Percentiles rank a stretch among this genome's conserved stretches.
Conservation (phyloP, 2,888 invertebrate genomes). For the Orthosia gracilis region DNA sequence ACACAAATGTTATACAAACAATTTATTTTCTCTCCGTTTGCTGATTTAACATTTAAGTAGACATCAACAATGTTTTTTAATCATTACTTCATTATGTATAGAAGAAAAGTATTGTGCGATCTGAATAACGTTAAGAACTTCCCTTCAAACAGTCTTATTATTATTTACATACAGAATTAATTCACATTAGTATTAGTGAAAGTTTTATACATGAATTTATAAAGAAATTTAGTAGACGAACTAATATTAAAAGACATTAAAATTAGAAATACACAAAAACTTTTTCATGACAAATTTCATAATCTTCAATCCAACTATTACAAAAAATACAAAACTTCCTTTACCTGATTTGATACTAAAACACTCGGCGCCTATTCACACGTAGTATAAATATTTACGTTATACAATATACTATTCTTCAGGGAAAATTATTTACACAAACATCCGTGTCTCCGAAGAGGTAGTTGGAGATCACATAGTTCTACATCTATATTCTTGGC, state of each 20-base stretch:
- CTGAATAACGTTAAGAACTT: constrained; percentile 77
- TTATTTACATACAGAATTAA: constrained; percentile 73
- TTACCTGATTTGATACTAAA: constrained; percentile 62
- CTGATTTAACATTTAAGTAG: constrained; percentile 80
- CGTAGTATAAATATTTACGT: constrained; percentile 62
- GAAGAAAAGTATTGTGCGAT: constrained; percentile 86
- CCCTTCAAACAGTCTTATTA: constrained; percentile 83
- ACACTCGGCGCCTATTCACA: constrained; percentile 53
- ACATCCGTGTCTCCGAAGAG: constrained; percentile 46
- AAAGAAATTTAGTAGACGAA: constrained; percentile 45
- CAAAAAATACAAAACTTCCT: constrained; percentile 77
- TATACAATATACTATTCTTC: constrained; percentile 51
- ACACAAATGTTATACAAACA: constrained; percentile 73
- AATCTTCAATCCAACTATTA: constrained; percentile 70
- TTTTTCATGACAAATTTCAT: constrained; percentile 39
- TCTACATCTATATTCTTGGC: constrained; percentile 59
- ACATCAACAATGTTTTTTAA: constrained; percentile 79
- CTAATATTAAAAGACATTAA: constrained; percentile 50
- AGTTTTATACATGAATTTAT: constrained; percentile 48
- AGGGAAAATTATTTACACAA: constrained; percentile 63
- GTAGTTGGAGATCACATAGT: constrained; percentile 49
- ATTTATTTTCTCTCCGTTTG: constrained; percentile 78
- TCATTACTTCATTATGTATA: constrained; percentile 73
- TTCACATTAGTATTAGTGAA: constrained; percentile 55
- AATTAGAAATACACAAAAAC: constrained; percentile 49